Evolutionary conservation across 1,140 invertebrate species (phyloP).

Genomic region (Macrobrachium rosenbergii): DNA sequence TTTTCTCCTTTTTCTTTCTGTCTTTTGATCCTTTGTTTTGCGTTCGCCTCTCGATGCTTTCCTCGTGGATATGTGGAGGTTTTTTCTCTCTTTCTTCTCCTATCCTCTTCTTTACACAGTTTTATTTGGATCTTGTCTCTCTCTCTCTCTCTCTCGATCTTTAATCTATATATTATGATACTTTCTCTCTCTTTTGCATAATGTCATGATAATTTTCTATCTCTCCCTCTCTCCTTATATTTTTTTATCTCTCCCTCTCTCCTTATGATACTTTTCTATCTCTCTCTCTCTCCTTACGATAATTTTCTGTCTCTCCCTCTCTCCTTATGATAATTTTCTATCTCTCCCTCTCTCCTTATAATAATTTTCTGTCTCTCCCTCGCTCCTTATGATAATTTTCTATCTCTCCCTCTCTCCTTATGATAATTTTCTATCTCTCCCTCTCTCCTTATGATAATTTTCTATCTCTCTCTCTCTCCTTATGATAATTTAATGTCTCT

Average conservation of each 20-base stretch:
- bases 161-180: too few relatives aligned
- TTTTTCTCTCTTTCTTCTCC: too few relatives aligned
- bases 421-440: neutral
- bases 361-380: neutral
- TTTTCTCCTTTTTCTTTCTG: neutral
- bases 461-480: neutral
- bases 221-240: too few relatives aligned
- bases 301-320: neutral
- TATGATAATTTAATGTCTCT: neutral
- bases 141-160: neutral
- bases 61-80: too few relatives aligned
- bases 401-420: neutral
- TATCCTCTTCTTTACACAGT: too few relatives aligned
- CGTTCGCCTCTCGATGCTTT: too few relatives aligned
- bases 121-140: neutral
- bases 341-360: neutral
- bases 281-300: neutral
- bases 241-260: neutral
- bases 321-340: neutral
- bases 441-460: neutral
- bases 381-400: neutral
- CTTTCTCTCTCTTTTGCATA: neutral
- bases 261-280: neutral
- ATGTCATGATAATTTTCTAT: too few relatives aligned
- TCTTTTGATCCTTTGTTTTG: neutral